Evolutionary conservation across 2,113 vertebrate species (phyloP), one percentile per base, ranked within the genome.

Genomic region (Crocuta crocuta): DNA sequence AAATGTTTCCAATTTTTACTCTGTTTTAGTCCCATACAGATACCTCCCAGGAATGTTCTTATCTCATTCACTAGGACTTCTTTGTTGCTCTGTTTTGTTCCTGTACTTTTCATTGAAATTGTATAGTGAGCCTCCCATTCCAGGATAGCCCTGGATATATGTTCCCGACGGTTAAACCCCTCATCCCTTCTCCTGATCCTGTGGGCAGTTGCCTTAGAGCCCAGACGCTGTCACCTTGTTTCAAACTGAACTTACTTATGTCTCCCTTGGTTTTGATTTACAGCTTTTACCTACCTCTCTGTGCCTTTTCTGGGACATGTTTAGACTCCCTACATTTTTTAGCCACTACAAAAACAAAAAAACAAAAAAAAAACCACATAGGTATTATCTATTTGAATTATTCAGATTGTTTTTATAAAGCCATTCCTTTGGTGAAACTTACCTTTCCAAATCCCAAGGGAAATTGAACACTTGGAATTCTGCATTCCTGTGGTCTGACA

Each of bases 251-350:
- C 48, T 94, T 5, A 0, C 92, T 98, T 90, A 65, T 43, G 3
- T 74, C 93, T 93, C 26, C 55, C 19, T 7, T 66, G 35, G 45
- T 87, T 82, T 95, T 90, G 58, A 76, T 95, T 96, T 97, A 91
- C 0, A 0, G 58, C n/a, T 98, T 53, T 97, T 2, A 89, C 15
- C 15, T 31, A 2, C 73, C 23, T 89, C 96, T 96, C 85, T 94
- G 58, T 97, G 95, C 45, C 97, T 94, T 78, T 70, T 81, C 35
- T 61, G 53, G 92, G 68, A 71, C 11, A 96, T 76, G 70, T 95
- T 97, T 98, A 98, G 70, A 94, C 61, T 94, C 71, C 78, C 43
- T n/a, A 91, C 50, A 90, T 91, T 86, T 97, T 98, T 95, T 97
- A 96, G 48, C 45, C 35, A 48, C n/a, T 63, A 68, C 53, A 94